Evolutionary conservation across 2,797 vertebrate species (phyloP), one percentile per base, ranked within the genome.

Genomic region (Bradypus variegatus): DNA sequence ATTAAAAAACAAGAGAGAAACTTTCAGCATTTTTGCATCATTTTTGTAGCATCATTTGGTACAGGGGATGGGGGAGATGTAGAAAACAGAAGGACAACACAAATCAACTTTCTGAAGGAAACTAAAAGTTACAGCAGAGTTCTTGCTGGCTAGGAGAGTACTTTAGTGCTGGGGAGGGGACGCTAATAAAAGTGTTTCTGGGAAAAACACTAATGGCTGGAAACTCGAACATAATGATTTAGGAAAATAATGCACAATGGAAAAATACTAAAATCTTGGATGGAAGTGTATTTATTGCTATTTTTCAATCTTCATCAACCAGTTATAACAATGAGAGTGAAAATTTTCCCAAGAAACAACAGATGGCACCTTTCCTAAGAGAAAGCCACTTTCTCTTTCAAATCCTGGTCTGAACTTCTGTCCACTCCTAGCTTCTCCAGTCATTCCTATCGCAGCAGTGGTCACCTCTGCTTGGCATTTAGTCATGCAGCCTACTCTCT

Each of bases 371-470:
- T 29, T 23, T 23, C 67, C 9, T 3, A 16, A 64, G 11, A 33
- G 18, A 64, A 81, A 9, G 29, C 25, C 10, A 6, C 27, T 1
- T 67, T 23, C 41, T 15, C 45, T 58, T 36, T 53, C 11, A 2
- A 29, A 13, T 41, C 41, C 53, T 45, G 67, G 50, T 19, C 19
- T 58, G 29, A 0, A 12, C 1, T 14, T 50, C 62, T 33, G 21
- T 31, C 16, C 6, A 0, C 0, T 5, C 21, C 48, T 1, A 0
- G 16, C 50, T 15, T 14, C 83, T 2, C 7, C 8, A 41, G 62
- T 29, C 1, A 2, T 5, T n/a, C 14, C 65, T 16, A 36, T 21
- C 67, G 8, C n/a, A 10, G 67, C n/a, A 36, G 29, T 4, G 16
- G 65, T 15, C 29, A 33, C 27, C 27, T 27, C 62, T 33, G 64